Evolutionary conservation across 2,113 vertebrate genomes (phyloP), one percentile per base, ranked within the genome.

Genomic region (Microcebus ravelobensis): DNA sequence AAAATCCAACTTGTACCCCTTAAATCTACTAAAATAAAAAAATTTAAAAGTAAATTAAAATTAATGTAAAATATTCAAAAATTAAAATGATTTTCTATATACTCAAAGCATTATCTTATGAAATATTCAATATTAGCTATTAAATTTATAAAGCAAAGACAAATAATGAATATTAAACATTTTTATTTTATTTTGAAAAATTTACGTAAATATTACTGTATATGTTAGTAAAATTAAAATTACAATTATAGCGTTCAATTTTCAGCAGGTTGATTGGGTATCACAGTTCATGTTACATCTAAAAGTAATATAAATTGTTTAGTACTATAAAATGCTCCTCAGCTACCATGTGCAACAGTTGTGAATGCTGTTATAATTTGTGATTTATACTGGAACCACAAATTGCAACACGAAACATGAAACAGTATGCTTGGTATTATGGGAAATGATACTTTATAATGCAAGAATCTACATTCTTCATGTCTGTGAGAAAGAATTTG

Each of bases 81-180:
- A 29, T 77, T 83, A 94, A 71, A 82, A 85, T 80, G 45, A 83
- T 67, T 84, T 90, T n/a, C 18, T 67, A 6, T 17, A 1, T 84
- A 74, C 93, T 85, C 13, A 79, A 91, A 88, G 18, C 27, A 59
- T 8, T 88, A 27, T 55, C 48, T 71, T 59, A 42, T 76, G 10
- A 91, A 84, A 59, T 52, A 52, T 39, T 50, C 18, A 70, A n/a
- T 8, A 48, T 74, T 81, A 65, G 10, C 36, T 85, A 82, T 68
- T 50, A 71, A 45, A 92, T 82, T 42, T 67, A 82, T 87, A 90
- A 96, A 92, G 1, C 21, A 77, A 61, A 61, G 88, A 61, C 2
- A 90, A 91, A 85, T 92, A 65, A 73, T 45, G 0, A 85, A 29
- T n/a, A 63, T 74, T 81, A 89, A 95, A 85, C 21, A 59, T 88